Base-by-base conservation (phyloP, 1,140 invertebrate species). In the Drosophila ercepeae region DNA sequence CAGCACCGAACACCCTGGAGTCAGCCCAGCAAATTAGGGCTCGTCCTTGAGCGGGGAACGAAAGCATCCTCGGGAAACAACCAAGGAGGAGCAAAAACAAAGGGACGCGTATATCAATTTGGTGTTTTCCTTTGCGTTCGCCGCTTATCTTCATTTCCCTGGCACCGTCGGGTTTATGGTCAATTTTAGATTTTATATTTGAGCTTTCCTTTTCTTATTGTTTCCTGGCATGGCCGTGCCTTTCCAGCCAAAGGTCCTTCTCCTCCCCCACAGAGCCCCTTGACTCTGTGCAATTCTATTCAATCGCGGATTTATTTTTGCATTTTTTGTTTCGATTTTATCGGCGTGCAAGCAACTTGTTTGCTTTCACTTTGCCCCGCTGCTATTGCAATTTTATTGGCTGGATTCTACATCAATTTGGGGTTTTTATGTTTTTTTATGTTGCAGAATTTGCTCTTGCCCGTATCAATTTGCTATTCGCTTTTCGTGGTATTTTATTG, bases 101-200 rank as follows among this genome's bases (percentile, higher is more conserved):
- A 79, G 72, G 73, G 73, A 49, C 67, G 25, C 78, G 53, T 77
- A 73, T 82, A 81, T 81, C 73, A 82, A 81, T 82, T 81, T 81
- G 58, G 53, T 73, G 78, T 82, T 81, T 53, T 70, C 78, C 73
- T 77, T 82, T 55, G 53, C 59, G 51, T 75, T 74, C 29, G 42
- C 11, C 29, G 50, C 73, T 73, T 73, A 64, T 73, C 78, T 81
- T 73, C 60, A 59, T 76, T 68, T 59, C 32, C 58, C 55, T 39
- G 21, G 21, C 45, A 53, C 16, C 46, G 60, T 67, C 42, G 72
- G 77, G 71, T 77, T 81, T 68, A 82, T 81, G 68, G 78, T 69
- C 78, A 77, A 82, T 82, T 81, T 75, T 75, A 65, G 67, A 75
- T 69, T 72, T 58, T 55, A 70, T 76, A 59, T 57, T 76, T 52